Evolutionary conservation across 2,888 invertebrate genomes (phyloP).

Genomic region (Ormyrus pomaceus): DNA sequence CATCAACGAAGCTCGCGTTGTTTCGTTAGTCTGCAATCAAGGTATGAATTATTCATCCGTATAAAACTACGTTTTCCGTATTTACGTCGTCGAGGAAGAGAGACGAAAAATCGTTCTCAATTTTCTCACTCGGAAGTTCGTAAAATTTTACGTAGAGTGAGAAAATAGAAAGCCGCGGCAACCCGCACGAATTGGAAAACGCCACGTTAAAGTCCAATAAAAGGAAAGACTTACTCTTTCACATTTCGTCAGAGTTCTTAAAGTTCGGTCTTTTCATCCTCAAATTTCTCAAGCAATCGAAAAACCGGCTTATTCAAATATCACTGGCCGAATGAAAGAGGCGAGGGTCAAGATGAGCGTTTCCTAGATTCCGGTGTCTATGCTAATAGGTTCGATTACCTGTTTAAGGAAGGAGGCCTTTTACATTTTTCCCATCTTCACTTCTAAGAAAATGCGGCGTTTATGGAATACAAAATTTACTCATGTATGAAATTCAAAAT

Average conservation of each 20-base stretch:
- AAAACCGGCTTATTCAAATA: slow-evolving; percentile 50
- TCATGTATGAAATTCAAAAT: no score
- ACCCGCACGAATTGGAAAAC: slow-evolving; percentile 9
- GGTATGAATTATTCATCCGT: slow-evolving; percentile 18
- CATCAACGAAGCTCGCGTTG: slow-evolving; percentile 6
- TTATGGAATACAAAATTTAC: no score
- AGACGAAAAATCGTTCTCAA: not conserved
- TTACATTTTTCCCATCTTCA: slow-evolving; percentile 14
- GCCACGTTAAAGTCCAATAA: slow-evolving; percentile 20
- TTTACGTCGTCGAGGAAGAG: not conserved
- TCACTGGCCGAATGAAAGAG: slow-evolving; percentile 9
- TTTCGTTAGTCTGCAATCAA: not conserved
- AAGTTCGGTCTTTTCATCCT: slow-evolving; percentile 14
- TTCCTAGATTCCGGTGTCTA: slow-evolving; percentile 40
- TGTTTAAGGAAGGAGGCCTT: slow-evolving; percentile 19
- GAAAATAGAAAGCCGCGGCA: slow-evolving; percentile 34
- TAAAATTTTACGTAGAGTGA: not conserved
- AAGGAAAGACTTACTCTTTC: slow-evolving; percentile 16
- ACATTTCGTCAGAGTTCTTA: not conserved
- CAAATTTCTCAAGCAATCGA: slow-evolving; percentile 33
- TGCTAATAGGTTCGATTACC: slow-evolving; percentile 46
- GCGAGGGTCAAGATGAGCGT: slow-evolving; percentile 22
- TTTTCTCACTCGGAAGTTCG: slow-evolving; percentile 1
- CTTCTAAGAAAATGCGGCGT: slow-evolving; percentile 5
- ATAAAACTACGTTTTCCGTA: slow-evolving; percentile 7